Conservation (phyloP, 2,888 invertebrate species). For the Drosophila flavopinicola region DNA sequence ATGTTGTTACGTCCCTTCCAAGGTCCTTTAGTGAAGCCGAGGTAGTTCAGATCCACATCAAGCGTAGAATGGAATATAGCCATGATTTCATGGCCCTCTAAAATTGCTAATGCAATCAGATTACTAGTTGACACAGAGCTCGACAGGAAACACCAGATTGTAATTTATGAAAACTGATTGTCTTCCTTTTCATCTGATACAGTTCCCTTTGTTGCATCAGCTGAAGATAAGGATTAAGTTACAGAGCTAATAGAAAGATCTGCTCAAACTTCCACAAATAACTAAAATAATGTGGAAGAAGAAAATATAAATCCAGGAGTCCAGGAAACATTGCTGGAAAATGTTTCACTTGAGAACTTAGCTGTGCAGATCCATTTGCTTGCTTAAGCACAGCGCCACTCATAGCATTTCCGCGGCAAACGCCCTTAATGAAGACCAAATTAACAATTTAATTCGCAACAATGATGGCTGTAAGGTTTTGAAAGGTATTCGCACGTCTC, state of each 20-base stretch:
- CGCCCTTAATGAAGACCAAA: background rate
- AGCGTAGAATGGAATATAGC: constrained; percentile 9
- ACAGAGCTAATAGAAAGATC: background rate
- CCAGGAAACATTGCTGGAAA: constrained; percentile 40
- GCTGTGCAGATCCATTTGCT: constrained; percentile 2
- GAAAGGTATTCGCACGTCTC: constrained; percentile 4
- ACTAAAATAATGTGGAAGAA: too few species aligned
- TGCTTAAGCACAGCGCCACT: constrained; percentile 2
- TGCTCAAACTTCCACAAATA: too few species aligned
- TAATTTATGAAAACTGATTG: constrained; percentile 22
- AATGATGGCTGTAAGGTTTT: constrained; percentile 12
- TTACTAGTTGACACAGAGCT: too few species aligned
- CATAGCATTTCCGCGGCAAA: background rate
- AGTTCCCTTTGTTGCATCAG: constrained; percentile 10
- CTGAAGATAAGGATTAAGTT: constrained; percentile 5
- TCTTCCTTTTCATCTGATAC: too few species aligned
- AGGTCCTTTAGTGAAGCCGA: constrained; percentile 19
- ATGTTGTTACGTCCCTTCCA: too few species aligned
- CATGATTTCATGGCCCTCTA: background rate
- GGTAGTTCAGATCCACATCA: constrained; percentile 22
- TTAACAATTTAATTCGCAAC: constrained; percentile 2
- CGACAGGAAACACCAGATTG: constrained; percentile 10
- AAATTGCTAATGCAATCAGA: too few species aligned
- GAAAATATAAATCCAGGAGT: background rate
- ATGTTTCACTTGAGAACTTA: constrained; percentile 27